Evolutionary conservation across 2,113 vertebrate genomes (phyloP), one percentile per base, ranked within the genome.

Genomic region (Plecotus auritus): DNA sequence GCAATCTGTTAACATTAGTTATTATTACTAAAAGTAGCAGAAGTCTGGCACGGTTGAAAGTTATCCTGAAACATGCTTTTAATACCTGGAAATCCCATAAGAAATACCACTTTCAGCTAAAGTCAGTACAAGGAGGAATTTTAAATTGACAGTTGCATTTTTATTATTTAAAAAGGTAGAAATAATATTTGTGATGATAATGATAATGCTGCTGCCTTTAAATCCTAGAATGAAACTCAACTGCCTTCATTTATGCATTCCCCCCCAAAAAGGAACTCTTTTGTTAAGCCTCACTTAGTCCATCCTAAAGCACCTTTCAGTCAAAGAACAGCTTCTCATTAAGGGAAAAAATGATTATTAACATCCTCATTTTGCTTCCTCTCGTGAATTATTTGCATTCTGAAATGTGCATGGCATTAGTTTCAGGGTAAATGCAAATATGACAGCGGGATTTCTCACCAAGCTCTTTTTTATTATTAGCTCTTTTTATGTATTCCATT

Each of bases 381-480:
- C 98, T 98, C 40, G 98, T 98, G 98, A 99, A 98, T 98, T 98
- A 98, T 98, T 98, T 99, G 98, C 98, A 98, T 98, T 98, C 97
- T 96, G 98, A 98, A 98, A 98, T 98, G 98, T 98, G 98, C 98
- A 98, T 28, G 95, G 97, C 97, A 98, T 98, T 98, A 98, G 97
- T 98, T 99, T 98, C 98, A 98, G 98, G 98, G 98, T 98, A 98
- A 98, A 98, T 98, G 98, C 98, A 99, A 98, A 98, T 98, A 98
- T 96, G 98, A 98, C 98, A 99, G 98, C 98, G 81, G 98, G 98
- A 98, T 98, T 98, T 98, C 98, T 98, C 98, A 98, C 98, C 97
- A 96, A 98, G 98, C 94, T 98, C 96, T 97, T 98, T 98, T 98
- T 98, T 98, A 98, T 98, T 98, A 98, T 98, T 98, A 99, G 98